Evolutionary conservation across 2,888 invertebrate species (phyloP).

Genomic region (Petrophora chlorosata): DNA sequence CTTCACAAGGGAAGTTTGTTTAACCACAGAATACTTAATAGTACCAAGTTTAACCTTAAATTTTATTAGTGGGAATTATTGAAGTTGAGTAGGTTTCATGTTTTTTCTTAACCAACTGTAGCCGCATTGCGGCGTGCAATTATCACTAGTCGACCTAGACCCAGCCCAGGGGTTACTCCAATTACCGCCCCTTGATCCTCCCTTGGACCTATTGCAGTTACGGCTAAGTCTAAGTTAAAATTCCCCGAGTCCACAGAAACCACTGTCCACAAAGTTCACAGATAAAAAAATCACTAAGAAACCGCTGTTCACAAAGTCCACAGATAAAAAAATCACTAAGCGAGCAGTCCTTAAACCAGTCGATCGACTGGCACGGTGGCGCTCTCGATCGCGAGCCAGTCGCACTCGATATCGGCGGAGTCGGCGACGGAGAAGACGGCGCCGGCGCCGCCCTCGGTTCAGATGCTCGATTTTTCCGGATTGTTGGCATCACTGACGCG

Average conservation of each 20-base stretch:
- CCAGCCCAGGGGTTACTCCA: no score
- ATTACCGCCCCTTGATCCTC: no score
- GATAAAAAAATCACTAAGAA: constrained; percentile 12
- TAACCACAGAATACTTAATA: no score
- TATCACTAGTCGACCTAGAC: no score
- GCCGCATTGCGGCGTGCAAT: no score
- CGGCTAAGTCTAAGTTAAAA: constrained; percentile 9
- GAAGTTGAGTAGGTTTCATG: no score
- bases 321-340: constrained; percentile 12
- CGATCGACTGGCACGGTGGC: constrained; percentile 64
- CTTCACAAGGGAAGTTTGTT: no score
- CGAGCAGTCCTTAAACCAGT: constrained; percentile 62
- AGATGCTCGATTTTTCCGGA: constrained; percentile 77
- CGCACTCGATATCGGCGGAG: constrained; percentile 72
- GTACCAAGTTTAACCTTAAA: no score
- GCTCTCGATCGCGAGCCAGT: constrained; percentile 67
- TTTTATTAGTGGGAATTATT: no score
- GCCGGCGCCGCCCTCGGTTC: constrained; percentile 82
- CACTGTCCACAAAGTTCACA: constrained; percentile 13
- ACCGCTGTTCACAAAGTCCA: constrained; percentile 17
- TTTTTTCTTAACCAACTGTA: no score
- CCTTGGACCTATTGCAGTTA: no score
- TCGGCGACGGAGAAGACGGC: constrained; percentile 83
- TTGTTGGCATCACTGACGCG: constrained; percentile 78
- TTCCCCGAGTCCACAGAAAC: constrained; percentile 17